Evolutionary conservation across 2,888 invertebrate genomes (phyloP), one percentile per base, ranked within the genome.

Genomic region (Amblyteles armatorius): DNA sequence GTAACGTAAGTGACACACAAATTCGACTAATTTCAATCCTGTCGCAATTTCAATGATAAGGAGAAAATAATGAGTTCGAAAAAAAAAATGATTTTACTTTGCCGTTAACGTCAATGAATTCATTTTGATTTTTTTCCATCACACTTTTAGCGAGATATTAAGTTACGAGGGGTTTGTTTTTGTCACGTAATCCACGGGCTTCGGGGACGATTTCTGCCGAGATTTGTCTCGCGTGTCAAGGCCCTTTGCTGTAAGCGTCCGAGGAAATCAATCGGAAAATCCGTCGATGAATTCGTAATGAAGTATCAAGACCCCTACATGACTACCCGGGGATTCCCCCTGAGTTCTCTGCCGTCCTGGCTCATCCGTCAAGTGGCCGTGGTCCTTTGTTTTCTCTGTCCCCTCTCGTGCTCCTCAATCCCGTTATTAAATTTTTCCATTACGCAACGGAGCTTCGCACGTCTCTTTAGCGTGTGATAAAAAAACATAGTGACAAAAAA

Each of bases 201-300:
- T 72, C 26, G 69, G 2, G 29, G 29, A 50, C 29, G 69, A 29
- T 72, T 68, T 68, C 29, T 16, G 68, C 57, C 68, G 68, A 71
- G 68, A 68, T 81, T 68, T 60, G n/a, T 57, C 67, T 40, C 65
- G 67, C n/a, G 40, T 36, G 60, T 33, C 63, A 76, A 50, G 63
- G 50, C 29, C 50, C 16, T 67, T 74, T 86, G 82, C 86, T 85
- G 87, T 89, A 89, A 88, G 88, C 88, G 89, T 76, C 89, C 86
- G 87, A 89, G 89, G 90, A 90, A 91, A 91, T 91, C 91, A 91
- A 90, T 91, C 89, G 91, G 91, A 91, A 91, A 91, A 91, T 91
- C 88, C 88, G 87, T 80, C 90, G 90, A 91, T 91, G 91, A 91
- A 91, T 91, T 91, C 90, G 88, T 90, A 90, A 90, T 89, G 89